Evolutionary conservation across 2,888 invertebrate genomes (phyloP).

Genomic region (Amorpha juglandis): DNA sequence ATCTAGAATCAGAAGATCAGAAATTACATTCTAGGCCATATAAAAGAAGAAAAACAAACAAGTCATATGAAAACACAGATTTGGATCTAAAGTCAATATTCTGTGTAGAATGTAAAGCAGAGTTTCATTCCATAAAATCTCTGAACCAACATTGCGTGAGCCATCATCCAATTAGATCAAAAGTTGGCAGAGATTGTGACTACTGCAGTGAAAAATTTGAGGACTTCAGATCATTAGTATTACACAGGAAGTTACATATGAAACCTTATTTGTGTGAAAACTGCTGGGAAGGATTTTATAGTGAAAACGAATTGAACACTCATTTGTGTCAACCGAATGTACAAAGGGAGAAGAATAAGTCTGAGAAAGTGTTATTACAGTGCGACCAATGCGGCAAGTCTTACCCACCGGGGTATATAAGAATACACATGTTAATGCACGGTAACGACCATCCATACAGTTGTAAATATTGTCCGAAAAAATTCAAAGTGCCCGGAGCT

Average conservation of each 20-base stretch:
- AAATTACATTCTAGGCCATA: conserved; percentile 46
- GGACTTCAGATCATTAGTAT: conserved; percentile 70
- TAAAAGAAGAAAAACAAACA: conserved; percentile 42
- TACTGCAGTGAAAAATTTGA: conserved; percentile 78
- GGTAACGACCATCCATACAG: conserved; percentile 68
- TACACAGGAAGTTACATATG: conserved; percentile 73
- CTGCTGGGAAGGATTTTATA: conserved; percentile 76
- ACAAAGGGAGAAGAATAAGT: conserved; percentile 53
- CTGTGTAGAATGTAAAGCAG: conserved; percentile 75
- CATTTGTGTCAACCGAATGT: conserved; percentile 68
- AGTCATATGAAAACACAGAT: conserved; percentile 39
- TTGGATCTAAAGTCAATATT: conserved; percentile 54
- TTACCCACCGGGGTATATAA: conserved; percentile 76
- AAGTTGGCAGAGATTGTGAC: conserved; percentile 71
- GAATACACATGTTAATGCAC: conserved; percentile 77
- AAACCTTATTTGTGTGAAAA: conserved; percentile 74
- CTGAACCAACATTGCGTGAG: conserved; percentile 65
- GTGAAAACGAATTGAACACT: conserved; percentile 50
- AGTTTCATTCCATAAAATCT: conserved; percentile 58
- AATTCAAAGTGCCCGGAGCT: conserved; percentile 77
- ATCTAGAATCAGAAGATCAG: conserved; percentile 58
- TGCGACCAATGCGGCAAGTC: conserved; percentile 82
- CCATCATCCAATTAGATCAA: conserved; percentile 64
- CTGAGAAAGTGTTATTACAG: conserved; percentile 62
- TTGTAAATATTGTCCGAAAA: conserved; percentile 78